Evolutionary conservation across 2,113 vertebrate genomes (phyloP), one percentile per base, ranked within the genome.

Genomic region (Coryphaenoides rupestris): DNA sequence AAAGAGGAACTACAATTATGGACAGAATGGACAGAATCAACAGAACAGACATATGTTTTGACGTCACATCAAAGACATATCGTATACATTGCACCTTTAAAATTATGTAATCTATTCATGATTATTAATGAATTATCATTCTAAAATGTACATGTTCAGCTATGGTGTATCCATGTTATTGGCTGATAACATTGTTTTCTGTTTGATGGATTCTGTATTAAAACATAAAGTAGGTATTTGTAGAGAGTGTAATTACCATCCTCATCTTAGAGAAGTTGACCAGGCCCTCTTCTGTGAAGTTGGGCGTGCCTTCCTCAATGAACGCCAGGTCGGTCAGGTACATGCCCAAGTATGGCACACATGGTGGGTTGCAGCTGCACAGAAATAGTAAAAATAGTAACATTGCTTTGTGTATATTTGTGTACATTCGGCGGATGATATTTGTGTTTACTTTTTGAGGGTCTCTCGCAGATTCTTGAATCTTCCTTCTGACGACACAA

Each of bases 261-360:
- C 94, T 91, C 94, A 95, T 95, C 86, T 95, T 95, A 82, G 94
- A 95, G 79, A 95, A 95, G 79, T 95, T 95, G 64, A 95, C 94
- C 54, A 95, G 93, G 68, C 93, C 94, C 82, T 95, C 93, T 70
- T 93, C 93, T 2, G 94, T 95, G 62, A 95, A 94, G 74, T 95
- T 94, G 21, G 94, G 93, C 40, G 92, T 95, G 61, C 93, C 94
- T 81, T 95, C 94, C 83, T 95, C 94, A 17, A 95, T 95, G 69
- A 95, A 94, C 0, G 93, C 94, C 75, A 95, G 76, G 76, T 95
- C 94, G 0, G 93, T 95, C 78, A 95, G 83, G 76, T 95, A 95
- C 94, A 95, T 95, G 60, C 94, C 94, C 47, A 57, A 28, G 17
- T 58, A 58, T 17, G 57, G 57, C 26, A 58, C 57, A n/a, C 57